These are phyloP conservation scores for Hystrix cristata DNA, from an alignment of 2,113 vertebrate genomes.

Conservation along the genomic window DNA sequence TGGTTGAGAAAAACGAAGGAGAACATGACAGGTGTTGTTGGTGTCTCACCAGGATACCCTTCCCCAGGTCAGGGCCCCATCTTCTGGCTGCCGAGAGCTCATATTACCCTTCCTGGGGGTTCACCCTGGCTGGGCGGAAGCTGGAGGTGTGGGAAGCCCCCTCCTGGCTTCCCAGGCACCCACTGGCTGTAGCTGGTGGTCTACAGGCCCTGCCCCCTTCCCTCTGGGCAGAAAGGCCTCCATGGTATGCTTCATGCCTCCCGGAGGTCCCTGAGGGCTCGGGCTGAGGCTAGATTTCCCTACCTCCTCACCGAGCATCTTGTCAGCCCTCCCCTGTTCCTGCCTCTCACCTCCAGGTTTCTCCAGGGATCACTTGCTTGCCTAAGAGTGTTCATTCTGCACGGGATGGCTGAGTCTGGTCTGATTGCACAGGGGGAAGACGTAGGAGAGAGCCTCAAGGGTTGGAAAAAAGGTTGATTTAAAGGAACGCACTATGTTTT, in stretches of 20 bases:
- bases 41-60: not conserved
- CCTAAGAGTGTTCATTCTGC: not conserved
- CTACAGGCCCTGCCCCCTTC: not conserved
- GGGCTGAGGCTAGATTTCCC: not conserved
- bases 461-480: constrained; percentile 11
- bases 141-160: not conserved
- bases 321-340: not conserved
- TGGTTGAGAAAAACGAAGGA: not conserved
- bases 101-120: not conserved
- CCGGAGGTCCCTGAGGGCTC: not conserved
- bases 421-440: constrained; percentile 33
- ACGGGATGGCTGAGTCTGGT: not conserved
- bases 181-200: not conserved
- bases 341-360: not conserved
- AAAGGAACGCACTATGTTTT: not conserved
- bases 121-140: not conserved
- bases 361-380: not conserved
- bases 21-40: not conserved
- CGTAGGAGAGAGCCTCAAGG: not conserved
- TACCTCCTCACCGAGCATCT: not conserved
- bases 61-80: not conserved
- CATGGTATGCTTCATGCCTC: too few species aligned
- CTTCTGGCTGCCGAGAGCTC: not conserved
- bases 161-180: not conserved
- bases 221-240: not conserved